Conservation (phyloP, 2,888 invertebrate species). For the Heteromyza rotundicornis region DNA sequence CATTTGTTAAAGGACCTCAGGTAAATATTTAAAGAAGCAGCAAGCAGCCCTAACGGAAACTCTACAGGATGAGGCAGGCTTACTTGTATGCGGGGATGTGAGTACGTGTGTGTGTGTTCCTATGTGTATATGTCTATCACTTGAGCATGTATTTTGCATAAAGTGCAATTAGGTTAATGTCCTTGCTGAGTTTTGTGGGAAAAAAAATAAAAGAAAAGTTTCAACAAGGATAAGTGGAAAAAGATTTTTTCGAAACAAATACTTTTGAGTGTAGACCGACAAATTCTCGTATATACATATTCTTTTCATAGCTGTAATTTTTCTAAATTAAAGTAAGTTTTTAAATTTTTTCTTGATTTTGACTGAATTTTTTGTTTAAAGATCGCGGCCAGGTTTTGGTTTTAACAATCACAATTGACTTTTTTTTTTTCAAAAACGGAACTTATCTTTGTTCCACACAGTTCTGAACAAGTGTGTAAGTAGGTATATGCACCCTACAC, state of each 20-base stretch:
- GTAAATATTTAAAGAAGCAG: conserved; percentile 35
- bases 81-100: not conserved
- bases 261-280: not conserved
- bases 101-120: not conserved
- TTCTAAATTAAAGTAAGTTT: too few relatives aligned
- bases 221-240: not conserved
- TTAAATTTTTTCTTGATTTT: too few relatives aligned
- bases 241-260: not conserved
- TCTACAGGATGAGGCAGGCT: not conserved
- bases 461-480: too few relatives aligned
- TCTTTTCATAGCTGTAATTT: too few relatives aligned
- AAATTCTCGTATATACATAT: too few relatives aligned
- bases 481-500: too few relatives aligned
- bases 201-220: not conserved
- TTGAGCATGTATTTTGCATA: conserved; percentile 7
- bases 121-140: not conserved
- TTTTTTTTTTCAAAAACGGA: too few relatives aligned
- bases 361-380: too few relatives aligned
- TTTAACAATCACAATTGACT: too few relatives aligned
- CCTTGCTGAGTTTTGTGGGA: not conserved
- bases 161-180: conserved; percentile 8
- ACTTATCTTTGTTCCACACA: too few relatives aligned
- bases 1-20: conserved; percentile 36
- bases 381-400: too few relatives aligned
- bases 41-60: not conserved